phyloP scores from a whole-genome alignment of 2,888 invertebrate genomes.

The Clitarchus hookeri region DNA sequence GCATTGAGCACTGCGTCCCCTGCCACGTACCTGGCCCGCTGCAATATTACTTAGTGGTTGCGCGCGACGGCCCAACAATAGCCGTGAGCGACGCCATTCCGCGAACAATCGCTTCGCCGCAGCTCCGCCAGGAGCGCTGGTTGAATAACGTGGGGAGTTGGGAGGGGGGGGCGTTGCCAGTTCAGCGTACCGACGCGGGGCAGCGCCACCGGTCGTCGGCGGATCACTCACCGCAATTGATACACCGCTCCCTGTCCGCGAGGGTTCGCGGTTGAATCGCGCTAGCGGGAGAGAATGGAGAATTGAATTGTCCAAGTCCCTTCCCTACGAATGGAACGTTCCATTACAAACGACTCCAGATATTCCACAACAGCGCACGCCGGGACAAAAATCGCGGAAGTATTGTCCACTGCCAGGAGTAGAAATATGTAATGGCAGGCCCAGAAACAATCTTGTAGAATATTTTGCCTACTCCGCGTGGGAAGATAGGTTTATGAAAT shows the following conservation, averaged over 20 bases:
- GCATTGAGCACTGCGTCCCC: neutral
- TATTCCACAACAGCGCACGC: neutral
- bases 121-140: neutral
- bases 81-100: neutral
- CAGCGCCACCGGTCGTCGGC: neutral
- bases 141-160: neutral
- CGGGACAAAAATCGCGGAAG: neutral
- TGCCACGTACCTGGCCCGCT: neutral
- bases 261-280: neutral
- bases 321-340: neutral
- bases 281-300: neutral
- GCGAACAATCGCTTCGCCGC: neutral
- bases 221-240: conserved; percentile 5
- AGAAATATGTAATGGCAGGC: neutral
- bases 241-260: neutral
- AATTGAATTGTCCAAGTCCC: neutral
- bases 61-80: neutral
- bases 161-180: neutral
- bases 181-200: neutral
- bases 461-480: no score
- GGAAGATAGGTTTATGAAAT: no score
- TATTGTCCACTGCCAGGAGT: neutral
- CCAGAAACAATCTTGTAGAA: no score
- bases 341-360: no score
- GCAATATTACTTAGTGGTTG: conserved; percentile 14